A percentile compares a stretch with the other conserved stretches of the same genome.
Evolutionary conservation across 2,888 invertebrate species (phyloP).

Genomic region (Trachelus troglodyta): DNA sequence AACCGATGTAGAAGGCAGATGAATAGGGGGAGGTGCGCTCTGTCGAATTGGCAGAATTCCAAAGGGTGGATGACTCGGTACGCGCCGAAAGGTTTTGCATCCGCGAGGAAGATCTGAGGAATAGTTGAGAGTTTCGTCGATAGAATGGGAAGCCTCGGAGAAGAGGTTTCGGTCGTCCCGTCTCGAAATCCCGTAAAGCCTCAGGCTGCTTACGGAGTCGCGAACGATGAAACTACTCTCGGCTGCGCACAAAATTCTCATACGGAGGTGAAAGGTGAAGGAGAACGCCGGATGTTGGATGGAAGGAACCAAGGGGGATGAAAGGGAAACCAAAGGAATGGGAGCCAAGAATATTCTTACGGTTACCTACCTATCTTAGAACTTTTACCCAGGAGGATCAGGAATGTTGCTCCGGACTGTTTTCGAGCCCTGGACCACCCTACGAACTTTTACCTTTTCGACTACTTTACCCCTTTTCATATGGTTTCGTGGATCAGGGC

Average conservation of each 20-base stretch:
- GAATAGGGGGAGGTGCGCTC: slow-evolving; percentile 29
- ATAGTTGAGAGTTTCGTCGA: slow-evolving; percentile 55
- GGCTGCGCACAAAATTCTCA: slow-evolving; percentile 21
- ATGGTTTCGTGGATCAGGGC: too few species aligned
- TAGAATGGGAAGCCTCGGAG: slow-evolving; percentile 6
- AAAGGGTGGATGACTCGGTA: slow-evolving; percentile 19
- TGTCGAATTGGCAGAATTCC: slow-evolving; percentile 52
- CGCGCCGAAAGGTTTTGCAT: slow-evolving; percentile 24
- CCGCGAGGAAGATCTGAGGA: slow-evolving; percentile 55
- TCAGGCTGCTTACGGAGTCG: slow-evolving; percentile 29
- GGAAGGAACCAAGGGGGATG: too few species aligned
- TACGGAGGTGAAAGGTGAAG: slow-evolving; percentile 11
- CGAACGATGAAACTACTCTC: slow-evolving; percentile 17
- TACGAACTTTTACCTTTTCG: too few species aligned
- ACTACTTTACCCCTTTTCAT: too few species aligned
- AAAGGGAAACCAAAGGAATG: too few species aligned
- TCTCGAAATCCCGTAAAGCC: slow-evolving; percentile 35
- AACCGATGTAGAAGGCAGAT: too few species aligned
- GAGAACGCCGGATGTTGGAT: too few species aligned
- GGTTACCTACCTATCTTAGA: slow-evolving; percentile 16
- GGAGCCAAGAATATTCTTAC: slow-evolving; percentile 10
- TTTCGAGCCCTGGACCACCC: background rate
- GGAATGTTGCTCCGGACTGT: slow-evolving; percentile 17
- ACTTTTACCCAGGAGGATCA: slow-evolving; percentile 13
- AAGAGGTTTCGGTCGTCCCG: slow-evolving; percentile 22